Evolutionary conservation across 2,797 vertebrate species (phyloP), one percentile per base, ranked within the genome.

Genomic region (Onychomys arenicola): DNA sequence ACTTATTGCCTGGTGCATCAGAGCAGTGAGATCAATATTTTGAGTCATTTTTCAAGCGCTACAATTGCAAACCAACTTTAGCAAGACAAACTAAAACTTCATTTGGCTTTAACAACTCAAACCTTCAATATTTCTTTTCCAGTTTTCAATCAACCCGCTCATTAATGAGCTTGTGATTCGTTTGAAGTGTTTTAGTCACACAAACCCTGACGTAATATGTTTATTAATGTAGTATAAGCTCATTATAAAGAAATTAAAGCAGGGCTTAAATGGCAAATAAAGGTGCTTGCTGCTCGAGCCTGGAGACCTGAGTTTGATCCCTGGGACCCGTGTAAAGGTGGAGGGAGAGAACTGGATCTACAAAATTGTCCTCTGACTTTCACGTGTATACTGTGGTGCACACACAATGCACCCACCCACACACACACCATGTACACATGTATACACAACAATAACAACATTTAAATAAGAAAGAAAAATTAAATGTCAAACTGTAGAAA

Each of bases 21-120:
- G 34, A 94, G 90, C 40, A 89, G 6, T 52, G 77, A 75, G 67
- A 97, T 97, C 94, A 93, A 90, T 96, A 95, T 96, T 94, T 91
- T 76, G 69, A 93, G 59, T 67, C 43, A 49, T 89, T 91, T 93
- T 88, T 76, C 43, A 89, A 93, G 57, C 46, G 46, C 76, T 37
- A 76, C 21, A 90, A 82, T 97, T 94, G 37, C 29, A 81, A 82
- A 93, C 77, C 55, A 91, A 77, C 61, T 23, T 87, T 23, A 95
- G 81, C 40, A 77, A 95, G 40, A 65, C 61, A 37, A 93, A 88
- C 40, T 87, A 97, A 97, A 93, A 65, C 59, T 95, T 76, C 52
- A n/a, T 82, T 85, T 88, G 87, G 32, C 46, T 49, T 92, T 83
- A 95, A 84, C 37, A 78, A 65, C 89, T 93, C 34, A 86, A 96